Conservation (phyloP, 2,113 vertebrate genomes). For the Ginglymostoma cirratum region DNA sequence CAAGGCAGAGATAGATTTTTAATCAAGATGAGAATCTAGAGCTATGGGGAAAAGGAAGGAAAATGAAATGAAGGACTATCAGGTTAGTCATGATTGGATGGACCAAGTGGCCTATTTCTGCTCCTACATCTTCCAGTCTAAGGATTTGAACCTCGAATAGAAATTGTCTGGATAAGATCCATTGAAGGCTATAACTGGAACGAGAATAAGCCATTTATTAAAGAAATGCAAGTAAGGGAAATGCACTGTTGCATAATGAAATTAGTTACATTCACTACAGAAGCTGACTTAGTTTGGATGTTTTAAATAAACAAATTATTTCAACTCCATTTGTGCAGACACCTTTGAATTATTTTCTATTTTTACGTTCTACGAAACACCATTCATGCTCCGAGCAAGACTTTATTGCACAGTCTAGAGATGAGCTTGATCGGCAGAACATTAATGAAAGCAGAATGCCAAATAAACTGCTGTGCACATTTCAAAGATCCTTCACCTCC, state of each 20-base stretch:
- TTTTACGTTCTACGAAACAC: background rate
- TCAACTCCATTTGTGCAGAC: background rate
- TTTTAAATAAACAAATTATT: conserved; percentile 11
- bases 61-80: no score
- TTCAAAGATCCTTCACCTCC: background rate
- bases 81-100: no score
- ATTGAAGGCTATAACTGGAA: background rate
- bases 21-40: no score
- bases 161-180: background rate
- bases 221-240: background rate
- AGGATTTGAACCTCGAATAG: background rate
- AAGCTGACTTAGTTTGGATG: background rate
- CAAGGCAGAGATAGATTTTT: no score
- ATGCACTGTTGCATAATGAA: background rate
- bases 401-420: background rate
- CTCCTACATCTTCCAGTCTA: background rate
- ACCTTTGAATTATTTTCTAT: background rate
- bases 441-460: background rate
- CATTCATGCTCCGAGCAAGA: background rate
- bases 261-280: background rate
- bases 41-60: no score
- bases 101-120: no score
- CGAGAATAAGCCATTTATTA: background rate
- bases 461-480: background rate
- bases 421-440: background rate